Base-by-base conservation (phyloP, 2,888 invertebrate species). In the Hypomecis punctinalis region DNA sequence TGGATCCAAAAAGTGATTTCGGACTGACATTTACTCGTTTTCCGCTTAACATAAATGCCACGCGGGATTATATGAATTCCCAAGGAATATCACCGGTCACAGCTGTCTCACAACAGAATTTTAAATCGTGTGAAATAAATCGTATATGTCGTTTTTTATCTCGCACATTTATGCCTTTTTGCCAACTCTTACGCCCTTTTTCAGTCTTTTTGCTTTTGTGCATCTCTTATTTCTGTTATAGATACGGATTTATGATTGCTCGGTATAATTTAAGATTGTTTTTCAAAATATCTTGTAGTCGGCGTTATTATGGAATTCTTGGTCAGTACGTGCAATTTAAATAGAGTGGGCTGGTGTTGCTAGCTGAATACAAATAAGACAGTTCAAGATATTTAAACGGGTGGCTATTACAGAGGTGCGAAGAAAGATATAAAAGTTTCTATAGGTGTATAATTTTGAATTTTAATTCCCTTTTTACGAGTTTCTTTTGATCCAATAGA, bases 11-110 rank as follows among this genome's bases (percentile, higher is more conserved):
- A 66, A 61, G 62, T 62, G 62, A 62, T 54, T 63, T 55, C 72
- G 67, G 71, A 76, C 70, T 84, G 84, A 78, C 85, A 85, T 84
- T 83, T 77, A 79, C 76, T 74, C 74, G 75, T 82, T 86, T 89
- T 85, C 79, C 83, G 82, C 76, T 83, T 79, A 79, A 77, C 76
- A 74, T 53, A 88, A 90, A 89, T 88, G 88, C 83, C 89, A 88
- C 78, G 72, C 76, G 88, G 61, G 88, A 86, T 90, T 89, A 89
- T 76, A 70, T 69, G 71, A 71, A 76, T 81, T 81, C 79, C 70
- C 73, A 71, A 72, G 72, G 75, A 77, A 69, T 69, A 72, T 63
- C 56, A 61, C 63, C 70, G 72, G 77, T 76, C 76, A 74, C 73
- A 79, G 73, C 71, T 76, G 79, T 79, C 76, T 73, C 76, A 74